Evolutionary conservation across 2,797 vertebrate species (phyloP), one percentile per base, ranked within the genome.

Genomic region (Cryptoblepharus egeriae): DNA sequence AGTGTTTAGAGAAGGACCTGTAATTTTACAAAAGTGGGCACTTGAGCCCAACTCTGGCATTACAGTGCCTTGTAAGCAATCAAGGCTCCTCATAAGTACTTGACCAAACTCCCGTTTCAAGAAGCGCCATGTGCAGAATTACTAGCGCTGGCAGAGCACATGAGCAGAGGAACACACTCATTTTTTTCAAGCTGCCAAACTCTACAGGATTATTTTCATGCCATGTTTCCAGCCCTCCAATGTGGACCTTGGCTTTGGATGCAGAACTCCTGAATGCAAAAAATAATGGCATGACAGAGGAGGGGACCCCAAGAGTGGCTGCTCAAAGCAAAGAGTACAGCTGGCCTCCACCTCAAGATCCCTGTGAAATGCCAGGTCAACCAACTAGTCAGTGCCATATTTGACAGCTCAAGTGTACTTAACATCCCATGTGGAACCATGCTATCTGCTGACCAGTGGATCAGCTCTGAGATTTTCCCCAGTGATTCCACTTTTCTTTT

Each of bases 21-120:
- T 87, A 75, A 84, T 85, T 83, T 88, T 70, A 82, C 88, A 89
- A 83, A 89, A 91, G 87, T 85, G 90, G 73, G 80, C 86, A 60
- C 80, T 92, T 80, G 3, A 61, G 65, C 79, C 83, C 69, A 77
- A 79, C 61, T 82, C 82, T 79, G 87, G 77, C 24, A 68, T 88
- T 86, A 63, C 78, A 0, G 4, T 30, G 1, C 0, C 22, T 65
- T 1, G 0, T 45, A 72, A 79, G 76, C 1, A 6, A 16, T 72
- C 20, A 0, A 71, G 64, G 63, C 73, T 35, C 75, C 63, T 81
- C 1, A 0, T 72, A 67, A 76, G 60, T 81, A 1, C 0, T 26
- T 18, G 84, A 71, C 73, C 0, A 0, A 0, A 77, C 37, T 85
- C 73, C 83, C 1, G 75, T 87, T 73, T 30, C 67, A 0, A 63